Evolutionary conservation across 2,113 vertebrate genomes (phyloP).

Genomic region (Xiphorhynchus elegans): DNA sequence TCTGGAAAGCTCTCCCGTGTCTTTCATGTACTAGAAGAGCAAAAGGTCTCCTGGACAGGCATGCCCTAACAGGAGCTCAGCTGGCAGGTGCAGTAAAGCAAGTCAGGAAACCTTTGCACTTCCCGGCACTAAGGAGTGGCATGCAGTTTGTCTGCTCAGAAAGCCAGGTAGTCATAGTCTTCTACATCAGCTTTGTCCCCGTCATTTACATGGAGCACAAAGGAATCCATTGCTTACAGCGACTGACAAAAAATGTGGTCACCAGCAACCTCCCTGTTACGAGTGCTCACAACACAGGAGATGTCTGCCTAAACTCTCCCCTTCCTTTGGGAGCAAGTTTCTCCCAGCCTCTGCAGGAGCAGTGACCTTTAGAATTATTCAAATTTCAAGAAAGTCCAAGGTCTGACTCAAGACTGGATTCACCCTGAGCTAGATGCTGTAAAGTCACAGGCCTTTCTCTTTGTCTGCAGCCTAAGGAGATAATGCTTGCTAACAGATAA

Average conservation of each 20-base stretch:
- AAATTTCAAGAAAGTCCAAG: neutral
- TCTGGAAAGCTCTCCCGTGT: neutral
- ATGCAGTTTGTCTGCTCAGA: neutral
- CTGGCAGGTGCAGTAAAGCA: neutral
- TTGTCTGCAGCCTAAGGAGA: neutral
- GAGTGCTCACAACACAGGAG: neutral
- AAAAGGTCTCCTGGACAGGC: neutral
- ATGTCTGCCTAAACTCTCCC: neutral
- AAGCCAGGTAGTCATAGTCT: neutral
- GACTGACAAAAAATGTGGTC: neutral
- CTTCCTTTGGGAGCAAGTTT: neutral
- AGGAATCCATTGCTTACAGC: neutral
- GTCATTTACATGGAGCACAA: neutral
- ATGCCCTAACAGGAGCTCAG: neutral
- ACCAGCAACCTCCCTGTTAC: rapidly evolving
- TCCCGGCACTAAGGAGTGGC: neutral
- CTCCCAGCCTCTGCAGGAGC: neutral
- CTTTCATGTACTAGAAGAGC: neutral
- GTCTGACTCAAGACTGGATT: neutral
- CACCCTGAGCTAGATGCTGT: neutral
- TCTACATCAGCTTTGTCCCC: neutral
- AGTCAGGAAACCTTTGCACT: neutral
- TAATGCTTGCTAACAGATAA: neutral
- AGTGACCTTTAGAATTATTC: neutral
- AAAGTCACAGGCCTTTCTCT: neutral